A percentile compares a stretch with the other conserved stretches of the same genome.
Evolutionary conservation across 2,888 invertebrate genomes (phyloP).

Genomic region (Atethmia centrago): DNA sequence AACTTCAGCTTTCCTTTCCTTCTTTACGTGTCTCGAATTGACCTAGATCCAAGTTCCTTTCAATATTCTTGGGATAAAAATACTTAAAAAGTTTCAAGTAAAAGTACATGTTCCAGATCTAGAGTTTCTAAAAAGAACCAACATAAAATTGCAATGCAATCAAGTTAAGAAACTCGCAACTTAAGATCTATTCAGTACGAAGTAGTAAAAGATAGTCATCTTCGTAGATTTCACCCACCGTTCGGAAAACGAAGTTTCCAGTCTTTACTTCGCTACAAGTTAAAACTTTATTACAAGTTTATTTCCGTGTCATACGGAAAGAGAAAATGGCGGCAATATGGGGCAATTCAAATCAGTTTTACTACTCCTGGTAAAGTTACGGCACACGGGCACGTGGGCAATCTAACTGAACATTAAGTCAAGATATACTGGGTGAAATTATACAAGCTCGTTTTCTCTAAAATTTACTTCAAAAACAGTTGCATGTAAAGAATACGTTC

Average conservation of each 20-base stretch:
- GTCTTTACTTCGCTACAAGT: constrained; percentile 19
- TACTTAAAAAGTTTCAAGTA: constrained; percentile 34
- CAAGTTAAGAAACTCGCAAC: constrained; percentile 62
- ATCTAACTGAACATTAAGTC: neutral
- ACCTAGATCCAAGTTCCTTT: constrained; percentile 29
- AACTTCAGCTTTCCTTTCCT: constrained; percentile 30
- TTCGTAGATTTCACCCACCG: constrained; percentile 52
- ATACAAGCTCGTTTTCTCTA: neutral
- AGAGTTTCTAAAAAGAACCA: constrained; percentile 18
- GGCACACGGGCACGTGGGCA: neutral
- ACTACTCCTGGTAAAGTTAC: neutral
- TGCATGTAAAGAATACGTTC: neutral
- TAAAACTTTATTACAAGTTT: constrained; percentile 31
- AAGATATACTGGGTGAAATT: neutral
- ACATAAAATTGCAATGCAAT: constrained; percentile 55
- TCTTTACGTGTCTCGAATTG: constrained; percentile 36
- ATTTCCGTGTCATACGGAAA: constrained; percentile 18
- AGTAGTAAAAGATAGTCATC: constrained; percentile 41
- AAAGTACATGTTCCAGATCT: constrained; percentile 10
- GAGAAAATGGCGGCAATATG: constrained; percentile 9
- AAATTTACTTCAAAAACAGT: neutral
- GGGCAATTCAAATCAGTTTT: constrained; percentile 28
- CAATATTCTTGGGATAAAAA: constrained; percentile 10
- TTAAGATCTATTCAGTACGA: constrained; percentile 46
- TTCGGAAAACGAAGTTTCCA: constrained; percentile 42